Base-by-base conservation (phyloP, 1,140 invertebrate species). In the Condylostylus longicornis region DNA sequence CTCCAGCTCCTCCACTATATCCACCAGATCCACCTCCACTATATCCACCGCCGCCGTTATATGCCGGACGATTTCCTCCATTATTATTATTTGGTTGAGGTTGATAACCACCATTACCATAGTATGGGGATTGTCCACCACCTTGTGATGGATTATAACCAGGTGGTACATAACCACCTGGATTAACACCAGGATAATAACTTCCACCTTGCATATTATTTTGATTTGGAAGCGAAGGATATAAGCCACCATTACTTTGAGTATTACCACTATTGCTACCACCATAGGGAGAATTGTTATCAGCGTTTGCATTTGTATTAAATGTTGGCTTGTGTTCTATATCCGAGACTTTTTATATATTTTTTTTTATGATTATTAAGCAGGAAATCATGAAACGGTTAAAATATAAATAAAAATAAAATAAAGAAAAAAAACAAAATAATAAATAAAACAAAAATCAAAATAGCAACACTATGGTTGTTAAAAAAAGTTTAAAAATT, bases 221-320 rank as follows among this genome's bases (percentile, higher is more conserved):
- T 17, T 38, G 37, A 25, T 46, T 46, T 22, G 55, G 55, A 5
- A 58, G 40, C n/a, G 40, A 40, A 32, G 55, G 55, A 49, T 58
- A 58, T 29, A 58, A 57, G 44, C 54, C 54, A 41, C 44, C 47
- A 54, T 52, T 48, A 37, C 50, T 50, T 53, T 51, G 51, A 34
- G 42, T 44, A 23, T 43, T 44, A 39, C 41, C 37, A 40, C 41
- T 37, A 35, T 40, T 41, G 29, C 42, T 43, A 41, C 37, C 13
- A 28, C 32, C 29, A 18, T 20, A 35, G 40, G 23, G n/a, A 7
- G 23, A n/a, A 25, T 25, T 25, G n/a, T n/a, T n/a, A n/a, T n/a
- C n/a, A n/a, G n/a, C n/a, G n/a, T n/a, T n/a, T n/a, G n/a, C n/a
- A n/a, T n/a, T n/a, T n/a, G n/a, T n/a, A n/a, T n/a, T n/a, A n/a